These are phyloP conservation scores for Adoxophyes honmai DNA, from an alignment of 1,140 invertebrate genomes.

Conservation along the genomic window DNA sequence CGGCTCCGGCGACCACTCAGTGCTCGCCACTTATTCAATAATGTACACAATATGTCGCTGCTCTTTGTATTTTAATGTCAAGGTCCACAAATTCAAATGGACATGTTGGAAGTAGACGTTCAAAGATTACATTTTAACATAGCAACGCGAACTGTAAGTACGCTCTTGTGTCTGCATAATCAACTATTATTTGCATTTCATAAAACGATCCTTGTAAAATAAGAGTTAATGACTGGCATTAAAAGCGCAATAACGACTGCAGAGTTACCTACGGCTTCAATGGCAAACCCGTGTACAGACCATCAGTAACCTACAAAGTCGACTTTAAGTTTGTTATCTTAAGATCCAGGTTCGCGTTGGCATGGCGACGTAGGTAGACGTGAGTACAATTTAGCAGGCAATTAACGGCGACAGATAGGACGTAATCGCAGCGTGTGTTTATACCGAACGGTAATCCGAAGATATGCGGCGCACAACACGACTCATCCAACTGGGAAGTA, in stretches of 20 bases:
- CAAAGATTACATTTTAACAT: too few species aligned
- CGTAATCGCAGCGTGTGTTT: not conserved
- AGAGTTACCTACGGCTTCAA: not conserved
- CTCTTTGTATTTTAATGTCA: too few species aligned
- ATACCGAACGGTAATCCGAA: not conserved
- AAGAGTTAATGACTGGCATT: constrained; percentile 1
- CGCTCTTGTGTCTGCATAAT: too few species aligned
- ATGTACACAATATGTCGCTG: too few species aligned
- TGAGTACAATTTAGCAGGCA: not conserved
- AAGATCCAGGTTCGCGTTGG: not conserved
- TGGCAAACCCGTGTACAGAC: not conserved
- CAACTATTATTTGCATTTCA: not conserved
- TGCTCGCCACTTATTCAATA: too few species aligned
- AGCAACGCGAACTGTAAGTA: too few species aligned
- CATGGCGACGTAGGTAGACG: too few species aligned
- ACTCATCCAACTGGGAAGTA: too few species aligned
- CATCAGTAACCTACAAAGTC: not conserved
- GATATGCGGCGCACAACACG: not conserved
- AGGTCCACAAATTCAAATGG: too few species aligned
- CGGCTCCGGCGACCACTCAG: too few species aligned
- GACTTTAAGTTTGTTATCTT: not conserved
- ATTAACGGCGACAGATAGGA: not conserved
- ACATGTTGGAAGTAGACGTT: too few species aligned
- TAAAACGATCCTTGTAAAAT: not conserved
- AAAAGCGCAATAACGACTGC: not conserved